phyloP scores from a whole-genome alignment of 2,888 invertebrate species.

The Pammene aurita region DNA sequence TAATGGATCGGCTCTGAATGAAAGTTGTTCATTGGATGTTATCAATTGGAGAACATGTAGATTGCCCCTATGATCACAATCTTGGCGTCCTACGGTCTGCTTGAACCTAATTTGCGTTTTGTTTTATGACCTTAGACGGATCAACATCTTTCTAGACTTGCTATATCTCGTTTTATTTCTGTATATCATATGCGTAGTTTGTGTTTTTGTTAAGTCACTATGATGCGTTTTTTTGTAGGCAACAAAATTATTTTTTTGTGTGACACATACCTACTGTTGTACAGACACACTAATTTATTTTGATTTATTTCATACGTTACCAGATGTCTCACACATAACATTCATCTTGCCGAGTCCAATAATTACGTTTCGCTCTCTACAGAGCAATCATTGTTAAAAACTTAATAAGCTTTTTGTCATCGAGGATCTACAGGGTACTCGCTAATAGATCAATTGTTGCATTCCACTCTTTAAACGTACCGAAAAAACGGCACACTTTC shows the following conservation, averaged over 20 bases:
- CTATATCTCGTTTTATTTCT: neutral
- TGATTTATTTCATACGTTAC: slow-evolving; percentile 5
- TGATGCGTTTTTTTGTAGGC: neutral
- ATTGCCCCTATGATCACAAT: slow-evolving; percentile 64
- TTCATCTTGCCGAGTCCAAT: slow-evolving; percentile 27
- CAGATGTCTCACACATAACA: slow-evolving; percentile 29
- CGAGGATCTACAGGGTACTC: slow-evolving; percentile 38
- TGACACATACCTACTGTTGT: neutral
- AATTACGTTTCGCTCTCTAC: slow-evolving; percentile 39
- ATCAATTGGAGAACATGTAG: slow-evolving; percentile 72
- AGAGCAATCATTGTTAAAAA: slow-evolving; percentile 41
- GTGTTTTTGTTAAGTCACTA: neutral
- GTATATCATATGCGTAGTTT: neutral
- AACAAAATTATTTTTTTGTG: too few relatives aligned
- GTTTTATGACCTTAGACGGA: neutral
- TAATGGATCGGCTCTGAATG: slow-evolving; percentile 69
- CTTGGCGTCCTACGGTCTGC: slow-evolving; percentile 35
- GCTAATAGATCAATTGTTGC: slow-evolving; percentile 42
- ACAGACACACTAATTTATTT: neutral
- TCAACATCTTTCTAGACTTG: neutral
- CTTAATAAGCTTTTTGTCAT: slow-evolving; percentile 42
- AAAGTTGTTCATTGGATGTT: slow-evolving; percentile 78
- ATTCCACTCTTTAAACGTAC: slow-evolving; percentile 44
- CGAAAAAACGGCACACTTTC: slow-evolving; percentile 60
- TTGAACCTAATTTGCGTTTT: slow-evolving; percentile 27